These are phyloP conservation scores for Diploscapter pachys DNA, from an alignment of 1,140 invertebrate genomes.

Conservation along the genomic window DNA sequence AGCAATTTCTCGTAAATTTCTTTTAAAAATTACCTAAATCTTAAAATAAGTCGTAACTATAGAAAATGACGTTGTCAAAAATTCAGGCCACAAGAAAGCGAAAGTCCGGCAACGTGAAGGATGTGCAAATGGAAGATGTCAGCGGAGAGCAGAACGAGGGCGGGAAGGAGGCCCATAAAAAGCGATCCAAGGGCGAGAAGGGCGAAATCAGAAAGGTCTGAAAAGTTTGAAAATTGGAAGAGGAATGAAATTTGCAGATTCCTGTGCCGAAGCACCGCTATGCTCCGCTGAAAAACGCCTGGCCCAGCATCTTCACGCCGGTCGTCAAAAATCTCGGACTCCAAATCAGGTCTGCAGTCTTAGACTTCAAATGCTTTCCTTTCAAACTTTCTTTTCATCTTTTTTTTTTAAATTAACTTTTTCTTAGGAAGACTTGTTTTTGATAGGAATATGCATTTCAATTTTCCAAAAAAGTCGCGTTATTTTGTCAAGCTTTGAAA, in stretches of 20 bases:
- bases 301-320: constrained; percentile 93
- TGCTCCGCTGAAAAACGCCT: constrained; percentile 88
- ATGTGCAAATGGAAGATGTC: constrained; percentile 44
- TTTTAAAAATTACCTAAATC: not conserved
- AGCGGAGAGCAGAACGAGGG: constrained; percentile 17
- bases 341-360: constrained; percentile 70
- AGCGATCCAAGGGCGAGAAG: constrained; percentile 33
- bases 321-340: constrained; percentile 90
- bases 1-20: not conserved
- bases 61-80: constrained; percentile 9
- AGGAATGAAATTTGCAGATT: constrained; percentile 57
- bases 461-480: too few relatives aligned
- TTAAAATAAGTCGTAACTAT: not conserved
- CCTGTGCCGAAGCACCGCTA: constrained; percentile 76
- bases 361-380: too few relatives aligned
- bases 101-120: constrained; percentile 23
- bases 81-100: constrained; percentile 38
- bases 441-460: not conserved
- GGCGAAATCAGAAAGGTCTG: constrained; percentile 28
- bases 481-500: too few relatives aligned
- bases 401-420: not conserved
- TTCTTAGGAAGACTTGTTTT: not conserved
- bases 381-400: not conserved
- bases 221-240: not conserved
- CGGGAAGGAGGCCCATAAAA: constrained; percentile 13